Base-by-base conservation (phyloP, 2,113 vertebrate species). In the Mirza zaza region DNA sequence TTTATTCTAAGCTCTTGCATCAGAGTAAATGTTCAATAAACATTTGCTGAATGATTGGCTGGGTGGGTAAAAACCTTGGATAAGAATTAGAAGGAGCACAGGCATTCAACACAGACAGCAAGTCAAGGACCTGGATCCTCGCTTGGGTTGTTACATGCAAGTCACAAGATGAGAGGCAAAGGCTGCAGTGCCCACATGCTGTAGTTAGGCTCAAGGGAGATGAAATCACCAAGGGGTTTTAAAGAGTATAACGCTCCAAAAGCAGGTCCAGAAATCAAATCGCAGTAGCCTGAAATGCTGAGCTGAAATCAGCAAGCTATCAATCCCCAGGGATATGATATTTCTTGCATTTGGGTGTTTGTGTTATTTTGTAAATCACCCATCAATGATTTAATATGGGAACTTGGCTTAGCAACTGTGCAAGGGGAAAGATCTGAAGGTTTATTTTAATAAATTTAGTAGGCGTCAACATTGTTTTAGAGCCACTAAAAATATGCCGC, bases 211-310 rank as follows among this genome's bases (percentile, higher is more conserved):
- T n/a, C 61, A 11, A 9, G 21, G 5, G 57, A 75, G 71, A 39
- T 1, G 1, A 29, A 8, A 18, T 13, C 57, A 27, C 0, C 0
- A 0, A 39, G 10, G 20, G 23, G 3, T 8, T 59, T 15, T 42
- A 59, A 32, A 57, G 59, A 45, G 3, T 65, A 20, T n/a, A 23
- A 25, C 4, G 36, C 13, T 65, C 18, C 17, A 70, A 73, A 45
- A 71, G 13, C 59, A 86, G 34, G 50, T 17, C 27, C 23, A 29
- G 29, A 71, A 92, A 57, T 14, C 61, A 82, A 48, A n/a, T 17
- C 34, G 90, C 84, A 39, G 12, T 29, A 55, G 23, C 13, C 20
- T 42, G 14, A 42, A 42, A 80, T 18, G 14, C 39, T 9, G 14
- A 36, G 52, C 36, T 34, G 11, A 96, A 89, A 80, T 20, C 65